Evolutionary conservation across 2,113 vertebrate genomes (phyloP), one percentile per base, ranked within the genome.

Genomic region (Progne subis): DNA sequence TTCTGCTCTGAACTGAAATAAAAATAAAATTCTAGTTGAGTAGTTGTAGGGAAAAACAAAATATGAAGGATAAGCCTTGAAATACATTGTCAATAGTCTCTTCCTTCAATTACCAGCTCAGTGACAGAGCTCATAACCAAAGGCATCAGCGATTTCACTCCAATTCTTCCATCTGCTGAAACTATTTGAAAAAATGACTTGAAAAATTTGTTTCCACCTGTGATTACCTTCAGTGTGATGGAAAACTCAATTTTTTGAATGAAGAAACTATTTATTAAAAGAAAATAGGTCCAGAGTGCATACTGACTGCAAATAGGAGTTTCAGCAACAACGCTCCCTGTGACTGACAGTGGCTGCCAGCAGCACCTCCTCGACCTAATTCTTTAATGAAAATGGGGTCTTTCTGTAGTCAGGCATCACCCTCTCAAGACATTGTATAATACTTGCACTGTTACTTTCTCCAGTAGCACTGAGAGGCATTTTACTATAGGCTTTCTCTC

Each of bases 111-210:
- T 90, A 79, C 78, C 49, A 49, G 41, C 82, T 69, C 67, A 50
- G 49, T 18, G 44, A 69, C 41, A 87, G 34, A 79, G 53, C 53
- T 74, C 4, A 1, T 41, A 72, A 72, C 57, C 65, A 88, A 79
- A 90, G n/a, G 17, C 61, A 82, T 57, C 87, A 80, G 75, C 0
- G 0, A 93, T 93, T 96, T 92, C 82, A 74, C 18, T 95, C 55
- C 59, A 90, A 88, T 94, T 95, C 82, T 75, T 92, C 95, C 43
- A 59, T 86, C 86, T 83, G 55, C 88, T 74, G 79, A 86, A 95
- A 93, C 57, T 92, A 79, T 82, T 93, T 77, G 76, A 91, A 90
- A 91, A 95, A 94, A 93, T 86, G 2, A 94, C 82, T 93, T 90
- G 59, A 72, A 93, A 95, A 92, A 25, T 93, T 88, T 94, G 31